A percentile compares a stretch with the other conserved stretches of the same genome.
Conservation (phyloP, 2,888 invertebrate species). For the Cyaniris semiargus region DNA sequence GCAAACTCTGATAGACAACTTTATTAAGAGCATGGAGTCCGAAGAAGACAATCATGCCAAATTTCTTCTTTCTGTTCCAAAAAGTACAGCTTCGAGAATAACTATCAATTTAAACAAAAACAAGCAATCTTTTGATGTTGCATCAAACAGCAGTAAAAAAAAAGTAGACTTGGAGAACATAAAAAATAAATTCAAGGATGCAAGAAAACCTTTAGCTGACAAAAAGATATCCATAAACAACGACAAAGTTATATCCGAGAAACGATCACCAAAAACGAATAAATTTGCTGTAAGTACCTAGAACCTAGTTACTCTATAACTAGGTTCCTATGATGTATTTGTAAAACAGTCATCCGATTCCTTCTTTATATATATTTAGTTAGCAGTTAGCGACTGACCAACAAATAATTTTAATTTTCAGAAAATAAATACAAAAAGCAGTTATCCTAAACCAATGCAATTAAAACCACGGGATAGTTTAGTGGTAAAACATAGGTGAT, state of each 20-base stretch:
- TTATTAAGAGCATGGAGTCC: conserved; percentile 50
- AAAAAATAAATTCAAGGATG: conserved; percentile 29
- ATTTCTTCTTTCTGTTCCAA: conserved; percentile 41
- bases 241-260: not conserved
- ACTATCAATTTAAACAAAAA: conserved; percentile 61
- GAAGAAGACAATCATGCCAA: conserved; percentile 43
- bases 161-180: conserved; percentile 48
- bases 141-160: conserved; percentile 50
- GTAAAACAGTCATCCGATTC: not conserved
- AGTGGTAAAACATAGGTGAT: conserved; percentile 64
- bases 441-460: not conserved
- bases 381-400: not conserved
- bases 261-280: not conserved
- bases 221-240: not conserved
- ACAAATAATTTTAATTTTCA: not conserved
- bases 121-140: conserved; percentile 57
- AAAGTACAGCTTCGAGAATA: conserved; percentile 52
- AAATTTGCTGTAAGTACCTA: not conserved
- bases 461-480: conserved; percentile 62
- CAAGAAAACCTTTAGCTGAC: not conserved
- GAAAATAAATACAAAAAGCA: conserved; percentile 27
- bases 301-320: not conserved
- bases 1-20: conserved; percentile 56
- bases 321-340: not conserved
- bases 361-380: not conserved